These are phyloP conservation scores for Podocnemis expansa DNA, from an alignment of 2,113 vertebrate species.

Conservation along the genomic window DNA sequence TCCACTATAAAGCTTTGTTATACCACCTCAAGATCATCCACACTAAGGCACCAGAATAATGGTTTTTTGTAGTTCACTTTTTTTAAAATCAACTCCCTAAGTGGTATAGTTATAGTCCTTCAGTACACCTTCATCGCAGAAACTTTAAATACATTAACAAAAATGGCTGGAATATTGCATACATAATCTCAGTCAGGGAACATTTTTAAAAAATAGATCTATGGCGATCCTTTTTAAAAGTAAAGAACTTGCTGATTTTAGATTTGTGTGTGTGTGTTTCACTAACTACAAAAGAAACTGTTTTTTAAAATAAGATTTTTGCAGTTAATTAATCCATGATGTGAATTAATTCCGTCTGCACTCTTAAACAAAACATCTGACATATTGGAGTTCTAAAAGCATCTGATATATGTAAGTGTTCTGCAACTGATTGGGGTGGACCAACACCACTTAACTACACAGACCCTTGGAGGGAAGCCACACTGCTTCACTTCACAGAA, in stretches of 20 bases:
- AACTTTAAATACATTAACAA: neutral
- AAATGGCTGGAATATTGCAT: neutral
- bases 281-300: conserved; percentile 23
- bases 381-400: conserved; percentile 14
- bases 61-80: neutral
- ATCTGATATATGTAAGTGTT: neutral
- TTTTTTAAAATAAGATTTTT: conserved; percentile 42
- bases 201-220: neutral
- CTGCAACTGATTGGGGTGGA: too few species aligned
- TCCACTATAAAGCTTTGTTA: rapidly evolving
- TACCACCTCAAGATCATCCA: too few species aligned
- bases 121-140: neutral
- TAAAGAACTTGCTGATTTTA: conserved; percentile 22
- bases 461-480: too few species aligned
- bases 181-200: neutral
- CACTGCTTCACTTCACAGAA: too few species aligned
- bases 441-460: too few species aligned
- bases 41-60: neutral
- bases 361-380: neutral
- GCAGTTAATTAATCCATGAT: conserved; percentile 40
- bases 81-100: neutral
- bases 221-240: neutral
- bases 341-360: conserved; percentile 24
- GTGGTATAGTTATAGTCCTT: neutral
- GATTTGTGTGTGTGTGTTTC: neutral